Base-by-base conservation (phyloP, 2,797 vertebrate genomes). In the Rhinichthys osculus region DNA sequence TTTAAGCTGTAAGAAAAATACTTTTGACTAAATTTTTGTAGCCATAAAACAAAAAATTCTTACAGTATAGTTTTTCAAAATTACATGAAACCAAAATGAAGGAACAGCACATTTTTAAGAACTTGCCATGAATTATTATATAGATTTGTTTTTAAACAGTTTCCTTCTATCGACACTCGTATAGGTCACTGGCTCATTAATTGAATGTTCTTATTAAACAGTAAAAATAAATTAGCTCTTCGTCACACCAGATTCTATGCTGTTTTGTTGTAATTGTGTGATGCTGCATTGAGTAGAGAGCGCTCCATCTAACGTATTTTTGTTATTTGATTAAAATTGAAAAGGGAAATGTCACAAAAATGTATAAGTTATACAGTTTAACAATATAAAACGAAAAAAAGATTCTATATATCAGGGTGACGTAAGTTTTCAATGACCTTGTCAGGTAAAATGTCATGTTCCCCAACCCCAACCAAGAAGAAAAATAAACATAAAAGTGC, bases 351-450 rank as follows among this genome's bases (percentile, higher is more conserved):
- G 42, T 67, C 8, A 40, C 23, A 30, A 67, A 52, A 35, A 21
- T 16, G 3, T 16, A n/a, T 44, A 44, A 10, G 7, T 27, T 42
- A n/a, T 9, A 23, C 9, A 14, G 19, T 44, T 74, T 14, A 40
- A 67, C 19, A 13, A 21, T 13, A 67, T 16, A 7, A 67, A 14
- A 0, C 6, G 1, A 82, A 5, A 21, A 16, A 23, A 3, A 52
- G 9, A 14, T 19, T 21, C 16, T 74, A 54, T 19, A 50, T 38
- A 23, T 40, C 59, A n/a, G 9, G 6, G 27, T 16, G 71, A 27
- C 30, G 19, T 50, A 42, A 9, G 14, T 21, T 77, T 30, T 78
- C 47, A 42, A 78, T 84, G 83, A 85, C 83, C 83, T 85, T 85
- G 83, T 59, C 76, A 47, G 27, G 2, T 23, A 1, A 69, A 54